Conservation (phyloP, 1,140 invertebrate genomes). For the Apis dorsata region DNA sequence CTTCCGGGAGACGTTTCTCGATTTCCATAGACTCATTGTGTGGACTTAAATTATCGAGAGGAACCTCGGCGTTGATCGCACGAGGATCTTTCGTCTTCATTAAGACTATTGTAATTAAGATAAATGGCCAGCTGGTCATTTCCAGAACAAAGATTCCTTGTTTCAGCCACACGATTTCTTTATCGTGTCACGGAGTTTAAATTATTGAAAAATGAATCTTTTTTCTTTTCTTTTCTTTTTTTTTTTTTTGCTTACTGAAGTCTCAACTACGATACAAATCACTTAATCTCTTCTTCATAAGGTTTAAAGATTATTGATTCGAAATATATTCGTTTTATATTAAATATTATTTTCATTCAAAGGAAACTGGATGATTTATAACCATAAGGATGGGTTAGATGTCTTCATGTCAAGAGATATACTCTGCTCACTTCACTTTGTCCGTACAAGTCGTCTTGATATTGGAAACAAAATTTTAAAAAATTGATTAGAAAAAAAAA, state of each 20-base stretch:
- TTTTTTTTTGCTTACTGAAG: not conserved
- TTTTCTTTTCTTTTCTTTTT: not conserved
- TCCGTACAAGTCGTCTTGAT: not conserved
- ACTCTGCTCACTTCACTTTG: slow-evolving; percentile 13
- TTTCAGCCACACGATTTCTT: not conserved
- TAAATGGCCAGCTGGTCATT: slow-evolving; percentile 29
- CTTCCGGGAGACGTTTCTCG: slow-evolving; percentile 28
- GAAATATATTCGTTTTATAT: not conserved
- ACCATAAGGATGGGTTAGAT: slow-evolving; percentile 2
- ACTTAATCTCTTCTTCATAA: not conserved
- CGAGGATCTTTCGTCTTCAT: not conserved
- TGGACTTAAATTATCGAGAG: not conserved
- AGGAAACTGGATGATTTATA: not conserved
- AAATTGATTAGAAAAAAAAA: too few relatives aligned
- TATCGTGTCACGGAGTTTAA: slow-evolving; percentile 11
- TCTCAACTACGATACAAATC: not conserved
- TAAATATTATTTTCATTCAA: not conserved
- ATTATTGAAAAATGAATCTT: not conserved
- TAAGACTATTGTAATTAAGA: slow-evolving; percentile 40
- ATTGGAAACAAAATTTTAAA: too few relatives aligned
- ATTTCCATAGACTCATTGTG: not conserved
- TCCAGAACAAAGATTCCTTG: slow-evolving; percentile 27
- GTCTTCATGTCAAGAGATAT: not conserved
- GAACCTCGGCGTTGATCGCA: not conserved
- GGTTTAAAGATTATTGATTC: not conserved